Percentiles rank a stretch among this genome's conserved stretches.
Evolutionary conservation across 2,888 invertebrate genomes (phyloP).

Genomic region (Spisula subtruncata): DNA sequence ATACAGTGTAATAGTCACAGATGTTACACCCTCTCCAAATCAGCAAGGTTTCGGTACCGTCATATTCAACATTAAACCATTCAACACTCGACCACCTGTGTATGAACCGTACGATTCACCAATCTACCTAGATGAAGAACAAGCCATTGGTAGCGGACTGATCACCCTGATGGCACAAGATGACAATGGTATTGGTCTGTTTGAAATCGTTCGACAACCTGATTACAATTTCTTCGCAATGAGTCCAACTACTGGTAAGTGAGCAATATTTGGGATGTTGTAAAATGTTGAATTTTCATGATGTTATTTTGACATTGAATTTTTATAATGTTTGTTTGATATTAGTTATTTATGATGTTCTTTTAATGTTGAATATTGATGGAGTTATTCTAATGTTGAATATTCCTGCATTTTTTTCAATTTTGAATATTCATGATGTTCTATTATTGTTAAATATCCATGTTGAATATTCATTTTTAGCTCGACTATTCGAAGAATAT

Average conservation of each 20-base stretch:
- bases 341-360: no score
- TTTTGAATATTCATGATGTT: no score
- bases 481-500: no score
- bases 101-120: slow-evolving; percentile 88
- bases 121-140: slow-evolving; percentile 80
- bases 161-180: slow-evolving; percentile 83
- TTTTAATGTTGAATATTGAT: no score
- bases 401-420: no score
- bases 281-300: no score
- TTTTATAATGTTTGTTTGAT: no score
- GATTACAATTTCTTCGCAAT: slow-evolving; percentile 74
- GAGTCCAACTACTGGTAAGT: slow-evolving; percentile 73
- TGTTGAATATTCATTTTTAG: no score
- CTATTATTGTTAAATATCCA: no score
- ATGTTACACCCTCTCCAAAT: slow-evolving; percentile 92
- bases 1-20: slow-evolving; percentile 93
- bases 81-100: slow-evolving; percentile 90
- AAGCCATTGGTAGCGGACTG: slow-evolving; percentile 79
- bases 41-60: slow-evolving; percentile 89
- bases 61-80: slow-evolving; percentile 90
- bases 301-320: no score
- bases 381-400: no score
- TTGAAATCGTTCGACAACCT: slow-evolving; percentile 73
- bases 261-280: no score
- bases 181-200: slow-evolving; percentile 79